Percentiles rank a stretch among this genome's conserved stretches.
Evolutionary conservation across 2,888 invertebrate species (phyloP).

Genomic region (Pristionchus japonicus): DNA sequence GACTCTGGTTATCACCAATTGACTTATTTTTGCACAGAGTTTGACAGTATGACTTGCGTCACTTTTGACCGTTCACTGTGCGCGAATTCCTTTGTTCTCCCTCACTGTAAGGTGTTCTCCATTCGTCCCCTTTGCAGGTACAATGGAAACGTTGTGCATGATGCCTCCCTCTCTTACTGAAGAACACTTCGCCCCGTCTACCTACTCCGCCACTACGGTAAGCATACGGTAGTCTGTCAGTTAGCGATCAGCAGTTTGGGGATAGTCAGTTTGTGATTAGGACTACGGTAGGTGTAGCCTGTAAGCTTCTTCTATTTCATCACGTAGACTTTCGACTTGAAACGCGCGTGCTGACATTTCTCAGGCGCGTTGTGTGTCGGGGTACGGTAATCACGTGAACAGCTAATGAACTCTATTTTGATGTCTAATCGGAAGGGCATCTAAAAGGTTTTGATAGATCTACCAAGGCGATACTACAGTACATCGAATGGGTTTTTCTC

Average conservation of each 20-base stretch:
- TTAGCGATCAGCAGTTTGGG: not conserved
- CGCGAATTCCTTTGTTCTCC: no score
- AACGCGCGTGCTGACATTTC: not conserved
- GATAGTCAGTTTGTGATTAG: not conserved
- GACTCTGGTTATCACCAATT: not conserved
- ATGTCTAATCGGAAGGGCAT: no score
- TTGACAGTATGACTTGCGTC: not conserved
- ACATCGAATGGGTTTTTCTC: not conserved
- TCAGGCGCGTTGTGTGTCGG: not conserved
- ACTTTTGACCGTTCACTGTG: not conserved
- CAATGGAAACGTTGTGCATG: conserved; percentile 35
- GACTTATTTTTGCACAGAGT: not conserved
- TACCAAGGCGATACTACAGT: no score
- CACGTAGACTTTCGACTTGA: conserved; percentile 10
- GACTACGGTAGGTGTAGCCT: no score
- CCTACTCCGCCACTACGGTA: conserved; percentile 37
- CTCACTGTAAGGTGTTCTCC: no score
- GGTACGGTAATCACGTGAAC: not conserved
- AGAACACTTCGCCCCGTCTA: conserved; percentile 9
- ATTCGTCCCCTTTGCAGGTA: not conserved
- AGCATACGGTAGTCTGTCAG: not conserved
- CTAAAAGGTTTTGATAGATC: no score
- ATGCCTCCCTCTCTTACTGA: conserved; percentile 14
- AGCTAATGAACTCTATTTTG: not conserved
- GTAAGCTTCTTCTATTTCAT: not conserved